phyloP scores from a whole-genome alignment of 2,113 vertebrate genomes.

The Dasypus novemcinctus region DNA sequence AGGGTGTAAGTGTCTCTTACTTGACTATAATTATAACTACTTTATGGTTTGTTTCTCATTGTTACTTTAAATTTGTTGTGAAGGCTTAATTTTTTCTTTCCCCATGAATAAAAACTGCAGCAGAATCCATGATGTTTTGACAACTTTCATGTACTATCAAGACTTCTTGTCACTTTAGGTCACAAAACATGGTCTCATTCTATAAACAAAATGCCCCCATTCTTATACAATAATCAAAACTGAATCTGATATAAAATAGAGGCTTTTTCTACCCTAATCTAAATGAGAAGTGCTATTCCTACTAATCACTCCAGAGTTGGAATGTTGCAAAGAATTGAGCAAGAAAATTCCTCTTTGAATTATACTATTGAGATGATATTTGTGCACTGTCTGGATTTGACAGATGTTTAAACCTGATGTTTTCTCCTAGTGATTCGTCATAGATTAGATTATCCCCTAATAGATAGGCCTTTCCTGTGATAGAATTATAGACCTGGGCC shows the following conservation, averaged over 20 bases:
- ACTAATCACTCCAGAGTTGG: accelerated
- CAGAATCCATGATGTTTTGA: background rate
- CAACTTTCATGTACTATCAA: background rate
- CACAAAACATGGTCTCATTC: background rate
- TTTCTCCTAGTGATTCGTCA: background rate
- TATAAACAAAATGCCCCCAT: background rate
- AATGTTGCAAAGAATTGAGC: accelerated
- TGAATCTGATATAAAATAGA: background rate
- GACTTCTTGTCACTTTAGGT: background rate
- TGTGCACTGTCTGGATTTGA: background rate
- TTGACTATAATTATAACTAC: constrained; percentile 52
- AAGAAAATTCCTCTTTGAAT: accelerated
- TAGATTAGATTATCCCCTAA: background rate
- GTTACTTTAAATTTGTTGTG: background rate
- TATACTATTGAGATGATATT: too few species aligned
- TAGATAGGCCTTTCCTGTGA: background rate
- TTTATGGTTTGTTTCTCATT: constrained; percentile 1
- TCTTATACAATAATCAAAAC: background rate
- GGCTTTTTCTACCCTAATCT: background rate
- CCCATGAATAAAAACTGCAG: background rate
- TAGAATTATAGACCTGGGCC: background rate
- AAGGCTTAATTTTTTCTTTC: background rate
- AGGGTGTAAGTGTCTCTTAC: constrained; percentile 45
- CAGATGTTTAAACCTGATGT: background rate
- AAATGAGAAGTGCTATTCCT: background rate